A percentile compares a stretch with the other conserved stretches of the same genome.
Conservation (phyloP, 2,113 vertebrate genomes). For the Mellivora capensis region DNA sequence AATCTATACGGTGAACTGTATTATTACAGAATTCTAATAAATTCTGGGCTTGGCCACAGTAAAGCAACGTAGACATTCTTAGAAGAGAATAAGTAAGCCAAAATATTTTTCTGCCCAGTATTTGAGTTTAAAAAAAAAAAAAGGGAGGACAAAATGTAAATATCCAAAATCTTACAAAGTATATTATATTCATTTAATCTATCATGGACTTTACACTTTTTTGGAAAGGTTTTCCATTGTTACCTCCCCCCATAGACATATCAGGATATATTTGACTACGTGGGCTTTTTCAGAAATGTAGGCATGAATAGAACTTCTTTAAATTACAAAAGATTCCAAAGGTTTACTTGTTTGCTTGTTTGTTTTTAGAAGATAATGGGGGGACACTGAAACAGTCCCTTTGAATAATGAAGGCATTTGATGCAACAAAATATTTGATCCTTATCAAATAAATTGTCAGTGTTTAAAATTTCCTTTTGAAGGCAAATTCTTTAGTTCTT, state of each 20-base stretch:
- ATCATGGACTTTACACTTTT: not conserved
- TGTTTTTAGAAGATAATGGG: not conserved
- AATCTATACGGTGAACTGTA: not conserved
- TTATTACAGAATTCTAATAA: not conserved
- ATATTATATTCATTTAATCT: not conserved
- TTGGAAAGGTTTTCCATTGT: not conserved
- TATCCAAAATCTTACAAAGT: not conserved
- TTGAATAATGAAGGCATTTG: not conserved
- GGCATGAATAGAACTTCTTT: not conserved
- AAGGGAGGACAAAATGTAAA: not conserved
- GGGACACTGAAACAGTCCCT: not conserved
- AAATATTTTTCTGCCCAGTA: not conserved
- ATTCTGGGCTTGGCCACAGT: not conserved
- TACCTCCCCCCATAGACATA: not conserved
- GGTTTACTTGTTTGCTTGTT: not conserved
- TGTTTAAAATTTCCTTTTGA: not conserved
- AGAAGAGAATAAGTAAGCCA: constrained; percentile 16
- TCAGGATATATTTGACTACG: not conserved
- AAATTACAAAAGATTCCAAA: not conserved
- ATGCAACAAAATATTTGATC: not conserved
- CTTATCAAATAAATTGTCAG: not conserved
- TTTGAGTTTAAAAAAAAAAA: not conserved
- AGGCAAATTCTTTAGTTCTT: not conserved
- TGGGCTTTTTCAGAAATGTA: not conserved
- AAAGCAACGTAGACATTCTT: not conserved